Base-by-base conservation (phyloP, 2,888 invertebrate genomes). In the Tipula vernalis region DNA sequence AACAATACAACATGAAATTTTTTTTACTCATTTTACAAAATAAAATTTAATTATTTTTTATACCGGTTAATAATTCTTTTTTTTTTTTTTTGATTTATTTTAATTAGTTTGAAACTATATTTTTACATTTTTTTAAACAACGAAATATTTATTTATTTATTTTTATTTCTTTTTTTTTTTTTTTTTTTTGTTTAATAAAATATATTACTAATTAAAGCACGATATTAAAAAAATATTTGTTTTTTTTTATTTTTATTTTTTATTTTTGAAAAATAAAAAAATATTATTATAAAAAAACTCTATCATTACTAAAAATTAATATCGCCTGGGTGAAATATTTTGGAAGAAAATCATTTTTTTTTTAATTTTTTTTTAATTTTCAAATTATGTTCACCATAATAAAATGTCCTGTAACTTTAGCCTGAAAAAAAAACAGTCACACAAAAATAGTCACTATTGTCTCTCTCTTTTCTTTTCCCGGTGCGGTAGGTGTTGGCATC, bases 381-480 rank as follows among this genome's bases (percentile, higher is more conserved):
- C 83, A 83, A 83, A 83, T 36, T 83, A 83, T 36, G 36, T 83
- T 83, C 83, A 83, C 83, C 83, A 83, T 36, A 36, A 83, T 83
- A 83, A 83, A 83, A 83, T 36, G 51, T 57, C 51, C 51, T 57
- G 51, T 41, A 86, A 86, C 28, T 86, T 42, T 86, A 42, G 85
- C 85, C 85, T 86, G 47, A 86, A 47, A 86, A 44, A 28, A 39
- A 85, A 85, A 85, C 41, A 28, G 39, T 28, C 41, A 51, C 86
- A 86, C 87, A 87, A 91, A 90, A 90, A 90, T 91, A 92, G 92
- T 92, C 92, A 92, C 92, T 91, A 91, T 91, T 92, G 91, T 92
- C 92, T 92, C 92, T 92, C 91, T 91, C 91, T 91, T 91, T 91
- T 89, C 88, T 91, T 91, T 91, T 91, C 91, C 90, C 90, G 91